phyloP scores from a whole-genome alignment of 2,888 invertebrate species.

The Scaptodrosophila latifasciaeformis region DNA sequence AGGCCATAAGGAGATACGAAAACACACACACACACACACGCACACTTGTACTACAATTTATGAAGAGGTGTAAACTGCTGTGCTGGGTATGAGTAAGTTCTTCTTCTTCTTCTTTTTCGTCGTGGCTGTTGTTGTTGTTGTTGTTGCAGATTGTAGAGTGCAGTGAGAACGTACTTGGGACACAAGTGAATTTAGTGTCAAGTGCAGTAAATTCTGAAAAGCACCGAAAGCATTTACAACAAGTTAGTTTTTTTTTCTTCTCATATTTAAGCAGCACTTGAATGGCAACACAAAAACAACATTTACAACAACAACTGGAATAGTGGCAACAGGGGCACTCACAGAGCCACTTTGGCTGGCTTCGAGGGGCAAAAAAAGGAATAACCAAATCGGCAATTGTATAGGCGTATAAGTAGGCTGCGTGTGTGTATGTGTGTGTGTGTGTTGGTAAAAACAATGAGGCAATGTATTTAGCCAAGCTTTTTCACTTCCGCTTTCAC shows the following conservation, averaged over 20 bases:
- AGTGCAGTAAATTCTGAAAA: slow-evolving; percentile 66
- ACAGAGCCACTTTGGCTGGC: not conserved
- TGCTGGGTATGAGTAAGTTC: slow-evolving; percentile 5
- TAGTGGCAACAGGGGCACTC: not conserved
- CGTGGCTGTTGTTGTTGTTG: slow-evolving; percentile 23
- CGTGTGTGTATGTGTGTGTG: slow-evolving; percentile 13
- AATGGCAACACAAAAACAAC: slow-evolving; percentile 24
- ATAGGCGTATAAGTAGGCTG: not conserved
- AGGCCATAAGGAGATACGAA: too few relatives aligned
- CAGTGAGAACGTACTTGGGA: slow-evolving; percentile 64
- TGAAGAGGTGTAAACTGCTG: too few relatives aligned
- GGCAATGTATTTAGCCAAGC: slow-evolving; percentile 41
- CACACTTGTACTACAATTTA: too few relatives aligned
- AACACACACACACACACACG: too few relatives aligned
- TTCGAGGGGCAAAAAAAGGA: slow-evolving; percentile 13
- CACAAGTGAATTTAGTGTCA: slow-evolving; percentile 68
- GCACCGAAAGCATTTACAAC: too few relatives aligned
- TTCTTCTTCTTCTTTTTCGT: not conserved
- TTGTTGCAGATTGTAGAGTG: slow-evolving; percentile 47
- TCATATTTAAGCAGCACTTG: slow-evolving; percentile 66
- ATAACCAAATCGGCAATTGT: slow-evolving; percentile 13
- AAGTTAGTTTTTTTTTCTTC: slow-evolving; percentile 70
- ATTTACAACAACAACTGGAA: slow-evolving; percentile 8
- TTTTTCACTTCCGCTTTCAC: slow-evolving; percentile 3
- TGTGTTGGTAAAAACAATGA: slow-evolving; percentile 48